phyloP scores from a whole-genome alignment of 2,113 vertebrate genomes.

The Plectropomus leopardus region DNA sequence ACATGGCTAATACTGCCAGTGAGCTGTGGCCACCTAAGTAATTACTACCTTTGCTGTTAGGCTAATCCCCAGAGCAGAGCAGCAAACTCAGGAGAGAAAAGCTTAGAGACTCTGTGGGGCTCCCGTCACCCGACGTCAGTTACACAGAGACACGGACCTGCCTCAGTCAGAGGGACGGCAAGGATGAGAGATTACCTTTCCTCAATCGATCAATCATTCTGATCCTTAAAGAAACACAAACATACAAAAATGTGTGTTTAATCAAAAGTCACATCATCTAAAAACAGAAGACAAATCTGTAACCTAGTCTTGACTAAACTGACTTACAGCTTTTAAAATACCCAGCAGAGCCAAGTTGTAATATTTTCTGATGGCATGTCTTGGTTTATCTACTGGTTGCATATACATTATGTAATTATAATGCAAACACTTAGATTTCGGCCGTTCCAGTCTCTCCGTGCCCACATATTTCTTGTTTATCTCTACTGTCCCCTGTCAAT shows the following conservation, averaged over 20 bases:
- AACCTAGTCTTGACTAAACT: background rate
- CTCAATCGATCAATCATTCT: background rate
- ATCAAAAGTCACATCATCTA: too few species aligned
- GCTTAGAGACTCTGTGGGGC: slow-evolving; percentile 44
- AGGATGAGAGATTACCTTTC: background rate
- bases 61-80: slow-evolving; percentile 69
- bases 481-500: background rate
- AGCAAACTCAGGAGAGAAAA: slow-evolving; percentile 58
- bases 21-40: slow-evolving; percentile 78
- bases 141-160: slow-evolving; percentile 44
- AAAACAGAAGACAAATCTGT: background rate
- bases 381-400: too few species aligned
- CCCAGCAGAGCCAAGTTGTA: background rate
- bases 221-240: background rate
- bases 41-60: slow-evolving; percentile 74
- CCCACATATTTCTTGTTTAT: background rate
- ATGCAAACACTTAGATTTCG: too few species aligned
- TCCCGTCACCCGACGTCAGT: slow-evolving; percentile 49
- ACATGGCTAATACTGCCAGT: slow-evolving; percentile 72
- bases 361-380: background rate
- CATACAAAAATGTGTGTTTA: background rate
- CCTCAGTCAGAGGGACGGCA: slow-evolving; percentile 16
- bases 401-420: too few species aligned
- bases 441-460: background rate
- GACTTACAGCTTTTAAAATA: background rate